A percentile compares a stretch with the other conserved stretches of the same genome.
These are phyloP conservation scores for Lepidochrysops patricia DNA, from an alignment of 2,888 invertebrate genomes.

Conservation along the genomic window DNA sequence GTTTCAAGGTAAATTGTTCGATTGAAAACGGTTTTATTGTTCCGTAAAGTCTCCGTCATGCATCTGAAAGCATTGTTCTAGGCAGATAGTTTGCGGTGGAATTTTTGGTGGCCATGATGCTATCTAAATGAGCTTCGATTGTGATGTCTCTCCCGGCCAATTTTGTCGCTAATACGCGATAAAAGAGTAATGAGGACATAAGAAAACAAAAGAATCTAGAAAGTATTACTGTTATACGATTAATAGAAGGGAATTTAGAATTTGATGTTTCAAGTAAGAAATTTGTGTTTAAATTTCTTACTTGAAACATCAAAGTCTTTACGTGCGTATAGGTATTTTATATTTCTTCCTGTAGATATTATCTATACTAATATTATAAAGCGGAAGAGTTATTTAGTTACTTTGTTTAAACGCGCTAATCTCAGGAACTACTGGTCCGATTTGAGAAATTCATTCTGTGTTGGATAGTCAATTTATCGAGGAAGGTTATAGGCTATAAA, in stretches of 20 bases:
- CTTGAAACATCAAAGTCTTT: too few species aligned
- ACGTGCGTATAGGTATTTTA: too few species aligned
- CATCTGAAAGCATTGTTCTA: conserved; percentile 40
- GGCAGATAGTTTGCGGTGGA: neutral
- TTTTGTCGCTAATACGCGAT: neutral
- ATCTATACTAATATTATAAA: too few species aligned
- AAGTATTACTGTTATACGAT: neutral
- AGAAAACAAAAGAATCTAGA: neutral
- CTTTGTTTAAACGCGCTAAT: too few species aligned
- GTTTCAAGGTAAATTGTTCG: conserved; percentile 57
- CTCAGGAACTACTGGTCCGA: too few species aligned
- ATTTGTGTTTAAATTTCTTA: too few species aligned
- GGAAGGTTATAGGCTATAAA: too few species aligned
- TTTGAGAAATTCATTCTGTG: too few species aligned
- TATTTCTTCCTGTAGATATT: too few species aligned
- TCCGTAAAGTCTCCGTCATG: conserved; percentile 58
- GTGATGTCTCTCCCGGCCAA: neutral
- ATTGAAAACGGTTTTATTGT: conserved; percentile 56
- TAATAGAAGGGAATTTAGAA: too few species aligned
- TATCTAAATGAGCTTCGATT: neutral
- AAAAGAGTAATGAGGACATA: neutral
- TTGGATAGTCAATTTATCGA: too few species aligned
- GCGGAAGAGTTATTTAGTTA: too few species aligned
- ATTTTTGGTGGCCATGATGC: neutral
- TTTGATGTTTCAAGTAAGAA: neutral